Evolutionary conservation across 2,888 invertebrate species (phyloP).

Genomic region (Himalopsyche tibetana): DNA sequence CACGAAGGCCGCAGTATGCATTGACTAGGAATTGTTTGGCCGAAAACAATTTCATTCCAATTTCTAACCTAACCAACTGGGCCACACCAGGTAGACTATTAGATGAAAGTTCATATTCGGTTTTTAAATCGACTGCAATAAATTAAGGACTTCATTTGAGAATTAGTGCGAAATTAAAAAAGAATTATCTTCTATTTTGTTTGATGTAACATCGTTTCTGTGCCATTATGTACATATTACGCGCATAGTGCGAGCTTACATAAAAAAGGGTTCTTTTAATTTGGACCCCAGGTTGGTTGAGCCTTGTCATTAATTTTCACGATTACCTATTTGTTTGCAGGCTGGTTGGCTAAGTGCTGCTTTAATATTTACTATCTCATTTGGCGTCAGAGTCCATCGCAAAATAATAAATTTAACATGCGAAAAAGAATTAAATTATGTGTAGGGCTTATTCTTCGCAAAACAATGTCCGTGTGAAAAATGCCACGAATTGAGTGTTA

Average conservation of each 20-base stretch:
- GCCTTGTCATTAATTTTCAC: slow-evolving; percentile 49
- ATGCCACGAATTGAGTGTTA: not conserved
- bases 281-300: slow-evolving; percentile 33
- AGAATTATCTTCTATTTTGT: too few relatives aligned
- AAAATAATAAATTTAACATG: slow-evolving; percentile 53
- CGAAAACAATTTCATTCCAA: too few relatives aligned
- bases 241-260: not conserved
- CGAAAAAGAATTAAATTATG: slow-evolving; percentile 55
- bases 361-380: slow-evolving; percentile 60
- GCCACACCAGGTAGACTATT: too few relatives aligned
- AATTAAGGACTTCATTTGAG: too few relatives aligned
- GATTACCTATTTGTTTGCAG: slow-evolving; percentile 44
- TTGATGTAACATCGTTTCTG: too few relatives aligned
- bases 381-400: slow-evolving; percentile 48
- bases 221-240: not conserved
- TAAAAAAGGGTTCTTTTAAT: slow-evolving; percentile 36
- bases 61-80: too few relatives aligned
- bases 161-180: too few relatives aligned
- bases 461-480: not conserved
- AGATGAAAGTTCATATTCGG: too few relatives aligned
- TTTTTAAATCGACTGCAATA: too few relatives aligned
- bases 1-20: too few relatives aligned
- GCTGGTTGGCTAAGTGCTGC: slow-evolving; percentile 50
- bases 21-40: too few relatives aligned
- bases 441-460: slow-evolving; percentile 40